Percentiles rank a stretch among this genome's conserved stretches.
These are phyloP conservation scores for Sebastes itinus DNA, from an alignment of 2,797 vertebrate species.

Conservation along the genomic window DNA sequence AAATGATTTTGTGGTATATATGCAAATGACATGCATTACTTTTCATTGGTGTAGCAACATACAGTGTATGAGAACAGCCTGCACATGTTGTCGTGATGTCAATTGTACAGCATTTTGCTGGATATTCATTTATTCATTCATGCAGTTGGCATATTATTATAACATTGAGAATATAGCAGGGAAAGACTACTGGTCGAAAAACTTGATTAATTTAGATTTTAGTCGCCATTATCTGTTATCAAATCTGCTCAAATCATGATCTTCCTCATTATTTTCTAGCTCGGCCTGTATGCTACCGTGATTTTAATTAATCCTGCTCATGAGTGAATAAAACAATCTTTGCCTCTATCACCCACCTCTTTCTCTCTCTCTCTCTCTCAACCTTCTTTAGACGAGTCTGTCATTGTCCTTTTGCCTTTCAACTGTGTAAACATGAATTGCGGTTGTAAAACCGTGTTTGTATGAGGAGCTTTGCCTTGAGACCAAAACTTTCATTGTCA, in stretches of 20 bases:
- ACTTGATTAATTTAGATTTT: background rate
- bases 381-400: background rate
- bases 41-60: too few relatives aligned
- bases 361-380: too few relatives aligned
- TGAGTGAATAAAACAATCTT: background rate
- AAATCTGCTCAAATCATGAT: background rate
- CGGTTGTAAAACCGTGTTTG: conserved; percentile 23
- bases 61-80: too few relatives aligned
- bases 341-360: background rate
- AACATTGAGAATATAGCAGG: background rate
- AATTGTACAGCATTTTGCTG: background rate
- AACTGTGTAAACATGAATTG: conserved; percentile 38
- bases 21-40: too few relatives aligned
- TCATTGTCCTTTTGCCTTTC: conserved; percentile 42
- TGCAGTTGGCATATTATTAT: background rate
- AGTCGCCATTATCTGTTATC: background rate
- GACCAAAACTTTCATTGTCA: conserved; percentile 29
- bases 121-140: background rate
- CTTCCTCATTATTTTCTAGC: background rate
- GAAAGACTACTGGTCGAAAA: background rate
- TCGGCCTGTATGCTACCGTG: background rate
- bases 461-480: conserved; percentile 37
- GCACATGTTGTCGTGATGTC: background rate
- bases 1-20: too few relatives aligned
- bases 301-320: conserved; percentile 11